Base-by-base conservation (phyloP, 2,797 vertebrate genomes). In the Arrhamphus sclerolepis region DNA sequence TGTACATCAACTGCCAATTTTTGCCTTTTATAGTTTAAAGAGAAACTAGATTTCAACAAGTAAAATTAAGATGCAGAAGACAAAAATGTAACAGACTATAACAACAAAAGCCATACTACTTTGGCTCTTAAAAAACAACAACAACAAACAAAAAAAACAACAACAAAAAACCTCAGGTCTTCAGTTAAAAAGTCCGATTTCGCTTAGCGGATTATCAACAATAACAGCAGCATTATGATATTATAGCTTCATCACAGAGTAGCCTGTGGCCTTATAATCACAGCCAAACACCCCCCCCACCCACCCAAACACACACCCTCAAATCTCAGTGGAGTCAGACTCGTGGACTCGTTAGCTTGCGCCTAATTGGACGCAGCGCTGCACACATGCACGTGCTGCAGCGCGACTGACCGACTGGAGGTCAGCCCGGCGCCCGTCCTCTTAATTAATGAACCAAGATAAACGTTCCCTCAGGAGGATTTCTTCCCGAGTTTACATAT, bases 351-450 rank as follows among this genome's bases (percentile, higher is more conserved):
- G 9, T 64, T 72, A 77, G 59, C 54, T 65, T 29, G 57, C 54
- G 62, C 53, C 78, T 90, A 91, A 92, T 89, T 86, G 80, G 85
- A 88, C 43, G 56, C 34, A 69, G 74, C 86, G 67, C 1, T 3
- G 46, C 56, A 56, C 71, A 68, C 66, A 75, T 58, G 72, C 69
- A 73, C 26, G 56, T 62, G 72, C 49, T 8, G 38, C 62, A 31
- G 64, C 57, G 20, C 18, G 72, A 54, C 72, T 17, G 75, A 54
- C 72, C 16, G 75, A 70, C 66, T 46, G 55, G 62, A 60, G 56
- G 66, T 77, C 74, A 19, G 56, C 62, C 56, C 16, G 20, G 58
- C 62, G 20, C 51, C 28, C 34, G 1, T 7, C 39, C 0, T 28
- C 68, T 83, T 88, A 80, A 87, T 89, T 88, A 81, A 77, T 75